Base-by-base conservation (phyloP, 2,797 vertebrate species). In the Rhadinocentrus ornatus region DNA sequence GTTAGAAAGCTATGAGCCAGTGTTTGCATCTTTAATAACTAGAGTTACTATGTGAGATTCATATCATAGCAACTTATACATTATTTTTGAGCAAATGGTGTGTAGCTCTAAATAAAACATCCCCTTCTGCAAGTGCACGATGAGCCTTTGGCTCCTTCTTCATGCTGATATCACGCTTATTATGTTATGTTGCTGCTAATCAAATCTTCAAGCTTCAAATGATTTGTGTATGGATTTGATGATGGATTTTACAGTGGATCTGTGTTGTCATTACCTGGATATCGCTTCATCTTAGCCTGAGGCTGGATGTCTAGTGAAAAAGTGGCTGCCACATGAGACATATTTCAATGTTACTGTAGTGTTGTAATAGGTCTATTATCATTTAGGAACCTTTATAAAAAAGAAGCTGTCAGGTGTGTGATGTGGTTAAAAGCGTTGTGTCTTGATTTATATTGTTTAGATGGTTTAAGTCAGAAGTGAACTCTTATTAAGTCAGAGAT, bases 31-130 rank as follows among this genome's bases (percentile, higher is more conserved):
- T 63, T 57, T 61, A 52, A 81, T 57, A 69, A 76, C 63, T 62
- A 44, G 72, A 69, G 48, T 73, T 72, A 71, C 46, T 35, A 77
- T 69, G 68, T 87, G 63, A 80, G 80, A 46, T 20, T n/a, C n/a
- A 46, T 41, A 41, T 15, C 26, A 37, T 66, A 69, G 75, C 65
- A 75, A 29, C 34, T 65, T 44, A 1, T 86, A 77, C 60, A 81
- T 90, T 62, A 27, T 37, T 66, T 59, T 74, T 79, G 68, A 62
- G 66, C 2, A 34, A 32, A 46, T 29, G 68, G 29, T 11, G 2
- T 78, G 82, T 71, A 72, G 57, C 56, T 60, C 44, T 88, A 75
- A 86, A 84, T 81, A 59, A 89, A 88, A 83, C 69, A 77, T 80
- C 0, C 12, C 20, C 8, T 32, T 75, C 46, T 69, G 24, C 29